Conservation (phyloP, 2,888 invertebrate species). For the Phlogophora meticulosa region DNA sequence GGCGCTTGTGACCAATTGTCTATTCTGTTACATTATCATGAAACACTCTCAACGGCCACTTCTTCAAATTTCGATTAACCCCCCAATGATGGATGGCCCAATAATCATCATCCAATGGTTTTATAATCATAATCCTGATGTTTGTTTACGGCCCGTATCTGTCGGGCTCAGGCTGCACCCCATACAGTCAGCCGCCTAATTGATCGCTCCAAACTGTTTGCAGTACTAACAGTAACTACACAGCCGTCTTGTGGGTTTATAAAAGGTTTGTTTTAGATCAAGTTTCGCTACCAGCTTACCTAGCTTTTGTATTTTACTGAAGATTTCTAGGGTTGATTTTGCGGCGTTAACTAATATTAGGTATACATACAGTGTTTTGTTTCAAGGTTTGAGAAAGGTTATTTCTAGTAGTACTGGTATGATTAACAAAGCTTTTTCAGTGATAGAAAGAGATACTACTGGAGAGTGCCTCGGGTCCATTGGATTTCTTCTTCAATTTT, state of each 20-base stretch:
- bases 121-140: conserved; percentile 79
- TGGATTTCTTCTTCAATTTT: too few relatives aligned
- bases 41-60: conserved; percentile 37
- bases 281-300: conserved; percentile 26
- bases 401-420: too few relatives aligned
- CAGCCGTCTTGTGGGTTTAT: conserved; percentile 31
- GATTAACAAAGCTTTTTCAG: too few relatives aligned
- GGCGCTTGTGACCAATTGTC: too few relatives aligned
- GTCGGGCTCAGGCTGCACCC: conserved; percentile 67
- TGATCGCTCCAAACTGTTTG: conserved; percentile 71
- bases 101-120: conserved; percentile 73
- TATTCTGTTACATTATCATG: too few relatives aligned
- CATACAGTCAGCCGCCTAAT: conserved; percentile 71
- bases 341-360: too few relatives aligned
- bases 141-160: conserved; percentile 81
- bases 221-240: conserved; percentile 48
- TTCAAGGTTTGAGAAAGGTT: too few relatives aligned
- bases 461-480: too few relatives aligned
- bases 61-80: conserved; percentile 65
- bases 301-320: conserved; percentile 24
- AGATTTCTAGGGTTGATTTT: background rate
- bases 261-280: conserved; percentile 39
- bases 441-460: too few relatives aligned
- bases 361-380: too few relatives aligned
- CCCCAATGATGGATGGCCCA: conserved; percentile 78